phyloP scores from a whole-genome alignment of 2,113 vertebrate species.

The Platysteira castanea region DNA sequence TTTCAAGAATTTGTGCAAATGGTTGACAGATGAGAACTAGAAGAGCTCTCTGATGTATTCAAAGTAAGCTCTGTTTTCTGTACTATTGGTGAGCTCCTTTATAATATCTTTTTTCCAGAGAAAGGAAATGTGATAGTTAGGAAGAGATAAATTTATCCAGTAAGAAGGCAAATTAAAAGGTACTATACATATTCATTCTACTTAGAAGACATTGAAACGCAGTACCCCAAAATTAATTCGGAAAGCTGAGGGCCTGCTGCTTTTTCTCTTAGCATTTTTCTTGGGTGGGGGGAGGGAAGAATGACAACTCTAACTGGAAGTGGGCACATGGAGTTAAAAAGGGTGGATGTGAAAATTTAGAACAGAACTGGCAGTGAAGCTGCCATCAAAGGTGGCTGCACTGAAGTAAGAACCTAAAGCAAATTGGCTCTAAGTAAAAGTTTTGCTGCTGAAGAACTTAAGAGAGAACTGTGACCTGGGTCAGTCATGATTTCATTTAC shows the following conservation, averaged over 20 bases:
- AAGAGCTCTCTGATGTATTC: neutral
- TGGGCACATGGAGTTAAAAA: neutral
- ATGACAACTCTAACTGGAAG: neutral
- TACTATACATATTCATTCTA: neutral
- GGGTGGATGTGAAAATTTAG: neutral
- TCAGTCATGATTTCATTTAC: neutral
- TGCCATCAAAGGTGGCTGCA: neutral
- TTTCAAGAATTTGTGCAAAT: neutral
- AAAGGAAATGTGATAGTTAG: neutral
- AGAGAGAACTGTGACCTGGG: neutral
- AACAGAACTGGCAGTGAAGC: neutral
- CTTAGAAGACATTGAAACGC: neutral
- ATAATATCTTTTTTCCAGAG: neutral
- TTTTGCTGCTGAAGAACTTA: neutral
- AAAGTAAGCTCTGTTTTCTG: neutral
- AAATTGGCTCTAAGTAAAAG: neutral
- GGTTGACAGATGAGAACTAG: neutral
- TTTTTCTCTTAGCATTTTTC: neutral
- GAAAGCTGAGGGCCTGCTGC: neutral
- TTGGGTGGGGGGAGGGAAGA: rapidly evolving
- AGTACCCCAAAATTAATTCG: neutral
- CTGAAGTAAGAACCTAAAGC: neutral
- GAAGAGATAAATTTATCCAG: neutral
- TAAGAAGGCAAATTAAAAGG: neutral
- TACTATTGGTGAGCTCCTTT: neutral